These are phyloP conservation scores for Scaptomyza caliginosa DNA, from an alignment of 2,888 invertebrate species.

Conservation along the genomic window DNA sequence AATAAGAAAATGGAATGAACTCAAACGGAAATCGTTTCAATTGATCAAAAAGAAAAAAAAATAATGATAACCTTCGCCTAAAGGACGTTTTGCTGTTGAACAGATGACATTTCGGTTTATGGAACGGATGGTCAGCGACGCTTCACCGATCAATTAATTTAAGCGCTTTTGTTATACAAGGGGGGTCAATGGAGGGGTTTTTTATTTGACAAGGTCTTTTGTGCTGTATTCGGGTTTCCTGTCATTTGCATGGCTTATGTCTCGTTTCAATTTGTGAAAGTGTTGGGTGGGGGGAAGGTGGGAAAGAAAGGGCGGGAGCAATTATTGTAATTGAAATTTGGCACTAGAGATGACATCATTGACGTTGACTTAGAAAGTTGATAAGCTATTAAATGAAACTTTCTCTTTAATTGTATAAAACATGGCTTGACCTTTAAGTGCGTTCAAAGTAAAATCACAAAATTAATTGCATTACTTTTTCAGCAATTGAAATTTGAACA, in stretches of 20 bases:
- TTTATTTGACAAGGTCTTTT: conserved; percentile 44
- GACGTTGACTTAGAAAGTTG: background rate
- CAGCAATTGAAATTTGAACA: background rate
- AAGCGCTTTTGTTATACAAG: conserved; percentile 41
- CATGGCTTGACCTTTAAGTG: too few species aligned
- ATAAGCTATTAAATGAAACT: background rate
- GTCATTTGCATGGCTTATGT: conserved; percentile 56
- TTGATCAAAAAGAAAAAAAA: too few species aligned
- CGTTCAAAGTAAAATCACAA: too few species aligned
- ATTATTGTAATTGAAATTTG: conserved; percentile 51
- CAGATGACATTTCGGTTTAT: conserved; percentile 56
- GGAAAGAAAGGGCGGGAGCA: background rate
- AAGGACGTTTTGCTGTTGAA: conserved; percentile 13
- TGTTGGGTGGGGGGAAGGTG: conserved; percentile 10
- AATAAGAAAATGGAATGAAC: conserved; percentile 6
- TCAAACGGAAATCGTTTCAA: conserved; percentile 23
- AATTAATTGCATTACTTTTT: conserved; percentile 16
- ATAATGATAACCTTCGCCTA: conserved; percentile 47
- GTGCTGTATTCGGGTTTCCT: conserved; percentile 15
- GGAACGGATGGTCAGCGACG: conserved; percentile 29
- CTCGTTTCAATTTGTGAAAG: conserved; percentile 49
- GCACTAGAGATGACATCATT: conserved; percentile 41
- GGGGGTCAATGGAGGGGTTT: conserved; percentile 10
- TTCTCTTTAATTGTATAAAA: too few species aligned
- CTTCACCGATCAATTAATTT: conserved; percentile 66